Evolutionary conservation across 2,888 invertebrate genomes (phyloP).

Genomic region (Arctia plantaginis): DNA sequence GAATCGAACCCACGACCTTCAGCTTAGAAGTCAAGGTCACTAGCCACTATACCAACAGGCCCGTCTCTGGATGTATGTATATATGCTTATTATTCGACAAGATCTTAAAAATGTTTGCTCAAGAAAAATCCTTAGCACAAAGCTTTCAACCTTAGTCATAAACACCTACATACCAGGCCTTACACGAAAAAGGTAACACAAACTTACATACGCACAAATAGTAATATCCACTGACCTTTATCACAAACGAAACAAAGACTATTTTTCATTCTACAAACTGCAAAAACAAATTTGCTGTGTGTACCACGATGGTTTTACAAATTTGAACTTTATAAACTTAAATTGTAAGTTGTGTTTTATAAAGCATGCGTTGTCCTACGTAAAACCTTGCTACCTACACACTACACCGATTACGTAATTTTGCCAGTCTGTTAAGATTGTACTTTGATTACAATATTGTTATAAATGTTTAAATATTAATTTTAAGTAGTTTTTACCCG

Average conservation of each 20-base stretch:
- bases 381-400: constrained; percentile 28
- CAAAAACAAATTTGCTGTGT: background rate
- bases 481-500: background rate
- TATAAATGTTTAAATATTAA: background rate
- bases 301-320: background rate
- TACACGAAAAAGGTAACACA: constrained; percentile 12
- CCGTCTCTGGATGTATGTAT: no score
- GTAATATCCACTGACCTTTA: constrained; percentile 8
- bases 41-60: no score
- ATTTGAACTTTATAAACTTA: background rate
- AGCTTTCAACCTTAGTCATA: constrained; percentile 11
- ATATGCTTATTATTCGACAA: background rate
- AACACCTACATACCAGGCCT: constrained; percentile 17
- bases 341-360: background rate
- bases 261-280: background rate
- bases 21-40: no score
- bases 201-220: background rate
- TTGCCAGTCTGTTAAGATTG: constrained; percentile 9
- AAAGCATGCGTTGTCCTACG: constrained; percentile 16
- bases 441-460: constrained; percentile 4
- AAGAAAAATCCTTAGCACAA: constrained; percentile 12
- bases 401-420: constrained; percentile 34
- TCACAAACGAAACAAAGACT: background rate
- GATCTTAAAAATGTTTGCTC: constrained; percentile 1
- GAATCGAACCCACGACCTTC: no score